Evolutionary conservation across 2,888 invertebrate genomes (phyloP).

Genomic region (Pasiphila rectangulata): DNA sequence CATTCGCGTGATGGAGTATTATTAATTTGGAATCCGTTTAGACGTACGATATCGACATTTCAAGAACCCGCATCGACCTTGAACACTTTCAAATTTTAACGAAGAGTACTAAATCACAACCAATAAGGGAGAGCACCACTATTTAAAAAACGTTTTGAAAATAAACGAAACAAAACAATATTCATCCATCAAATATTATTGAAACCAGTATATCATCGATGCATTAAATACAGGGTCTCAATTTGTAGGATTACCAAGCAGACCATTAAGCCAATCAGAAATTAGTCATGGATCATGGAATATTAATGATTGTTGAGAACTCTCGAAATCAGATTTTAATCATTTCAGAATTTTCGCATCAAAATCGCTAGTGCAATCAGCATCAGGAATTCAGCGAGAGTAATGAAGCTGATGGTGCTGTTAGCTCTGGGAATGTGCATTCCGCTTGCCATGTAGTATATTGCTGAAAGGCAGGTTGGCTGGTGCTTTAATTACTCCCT

Average conservation of each 20-base stretch:
- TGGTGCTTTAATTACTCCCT: conserved; percentile 9
- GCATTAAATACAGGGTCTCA: background rate
- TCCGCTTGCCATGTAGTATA: conserved; percentile 2
- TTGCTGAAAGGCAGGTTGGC: conserved; percentile 3
- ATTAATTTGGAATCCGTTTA: conserved; percentile 14
- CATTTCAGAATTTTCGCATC: background rate
- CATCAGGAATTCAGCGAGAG: conserved; percentile 6
- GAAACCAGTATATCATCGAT: background rate
- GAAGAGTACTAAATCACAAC: background rate
- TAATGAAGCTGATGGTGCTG: no score
- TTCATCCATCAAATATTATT: background rate
- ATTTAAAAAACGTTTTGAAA: background rate
- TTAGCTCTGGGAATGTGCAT: conserved; percentile 1
- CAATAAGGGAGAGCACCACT: no score
- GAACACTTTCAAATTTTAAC: background rate
- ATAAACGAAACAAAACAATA: background rate
- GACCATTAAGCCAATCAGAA: background rate
- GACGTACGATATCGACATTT: conserved; percentile 9
- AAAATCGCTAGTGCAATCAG: background rate
- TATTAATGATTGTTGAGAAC: background rate
- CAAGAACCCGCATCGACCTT: conserved; percentile 15
- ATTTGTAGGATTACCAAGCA: background rate
- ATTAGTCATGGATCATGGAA: background rate
- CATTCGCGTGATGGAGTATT: conserved; percentile 17
- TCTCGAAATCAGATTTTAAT: background rate